Percentiles rank a stretch among this genome's conserved stretches.
Conservation (phyloP, 2,888 invertebrate genomes). For the Agonum fuliginosum region DNA sequence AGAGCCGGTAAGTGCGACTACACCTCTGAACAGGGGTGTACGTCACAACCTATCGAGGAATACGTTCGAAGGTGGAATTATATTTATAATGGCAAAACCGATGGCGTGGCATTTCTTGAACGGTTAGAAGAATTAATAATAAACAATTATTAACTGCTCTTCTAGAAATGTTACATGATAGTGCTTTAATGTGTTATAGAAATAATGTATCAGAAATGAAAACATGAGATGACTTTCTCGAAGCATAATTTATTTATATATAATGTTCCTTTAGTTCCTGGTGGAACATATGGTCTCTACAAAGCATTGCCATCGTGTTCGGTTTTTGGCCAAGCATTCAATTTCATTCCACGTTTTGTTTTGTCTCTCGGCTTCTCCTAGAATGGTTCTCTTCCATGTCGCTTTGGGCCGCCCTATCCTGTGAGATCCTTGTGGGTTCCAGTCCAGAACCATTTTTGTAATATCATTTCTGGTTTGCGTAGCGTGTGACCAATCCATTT, state of each 20-base stretch:
- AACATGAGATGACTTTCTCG: too few relatives aligned
- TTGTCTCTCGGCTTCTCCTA: background rate
- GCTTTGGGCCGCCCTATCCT: background rate
- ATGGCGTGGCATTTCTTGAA: too few relatives aligned
- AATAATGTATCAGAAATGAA: too few relatives aligned
- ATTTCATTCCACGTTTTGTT: slow-evolving; percentile 7
- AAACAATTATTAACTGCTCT: too few relatives aligned
- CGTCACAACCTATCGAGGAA: too few relatives aligned
- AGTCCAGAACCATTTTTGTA: background rate
- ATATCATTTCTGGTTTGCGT: background rate
- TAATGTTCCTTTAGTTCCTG: slow-evolving; percentile 3
- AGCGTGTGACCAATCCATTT: slow-evolving; percentile 9
- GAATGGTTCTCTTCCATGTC: background rate
- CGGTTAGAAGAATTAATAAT: too few relatives aligned
- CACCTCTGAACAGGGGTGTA: too few relatives aligned
- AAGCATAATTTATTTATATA: background rate
- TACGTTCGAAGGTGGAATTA: too few relatives aligned
- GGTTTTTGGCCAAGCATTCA: background rate
- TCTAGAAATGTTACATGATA: too few relatives aligned
- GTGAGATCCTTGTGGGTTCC: background rate
- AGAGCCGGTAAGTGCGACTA: too few relatives aligned
- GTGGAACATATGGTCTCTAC: background rate
- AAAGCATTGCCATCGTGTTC: background rate
- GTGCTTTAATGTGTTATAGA: too few relatives aligned
- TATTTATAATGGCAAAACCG: too few relatives aligned